These are phyloP conservation scores for Hirtodrosophila confusa DNA, from an alignment of 2,888 invertebrate genomes.

Conservation along the genomic window DNA sequence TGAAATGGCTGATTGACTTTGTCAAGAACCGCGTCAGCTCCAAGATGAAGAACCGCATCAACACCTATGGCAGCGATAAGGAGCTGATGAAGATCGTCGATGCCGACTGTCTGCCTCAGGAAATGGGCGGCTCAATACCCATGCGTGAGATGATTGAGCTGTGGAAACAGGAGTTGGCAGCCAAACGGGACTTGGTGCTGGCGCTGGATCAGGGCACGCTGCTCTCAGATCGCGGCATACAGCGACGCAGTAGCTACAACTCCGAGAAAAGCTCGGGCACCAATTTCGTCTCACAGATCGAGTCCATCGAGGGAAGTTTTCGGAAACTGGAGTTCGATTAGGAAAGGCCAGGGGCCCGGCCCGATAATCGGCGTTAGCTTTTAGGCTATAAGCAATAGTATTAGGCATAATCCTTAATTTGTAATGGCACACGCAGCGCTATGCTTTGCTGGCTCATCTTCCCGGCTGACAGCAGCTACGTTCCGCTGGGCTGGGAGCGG, in stretches of 20 bases:
- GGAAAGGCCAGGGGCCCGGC: constrained; percentile 6
- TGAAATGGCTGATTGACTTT: constrained; percentile 91
- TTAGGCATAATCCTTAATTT: constrained; percentile 65
- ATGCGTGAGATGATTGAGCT: constrained; percentile 89
- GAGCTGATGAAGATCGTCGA: constrained; percentile 87
- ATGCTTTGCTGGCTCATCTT: constrained; percentile 59
- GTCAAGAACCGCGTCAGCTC: constrained; percentile 88
- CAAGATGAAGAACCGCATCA: constrained; percentile 89
- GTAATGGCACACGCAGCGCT: constrained; percentile 58
- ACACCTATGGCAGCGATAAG: constrained; percentile 86
- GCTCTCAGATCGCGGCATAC: constrained; percentile 87
- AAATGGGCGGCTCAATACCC: constrained; percentile 89
- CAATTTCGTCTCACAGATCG: constrained; percentile 82
- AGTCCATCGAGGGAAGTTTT: constrained; percentile 87
- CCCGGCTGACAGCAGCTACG: constrained; percentile 20
- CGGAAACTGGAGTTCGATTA: constrained; percentile 89
- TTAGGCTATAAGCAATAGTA: constrained; percentile 52
- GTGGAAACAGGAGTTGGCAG: constrained; percentile 87
- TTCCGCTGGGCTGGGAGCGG: constrained; percentile 45
- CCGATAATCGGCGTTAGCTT: constrained; percentile 4
- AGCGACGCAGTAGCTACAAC: constrained; percentile 80
- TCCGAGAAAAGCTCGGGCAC: constrained; percentile 76
- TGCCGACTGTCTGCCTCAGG: constrained; percentile 88
- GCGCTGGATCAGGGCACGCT: constrained; percentile 88
- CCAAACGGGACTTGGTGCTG: constrained; percentile 86